Base-by-base conservation (phyloP, 2,113 vertebrate species). In the Myotis brandtii region DNA sequence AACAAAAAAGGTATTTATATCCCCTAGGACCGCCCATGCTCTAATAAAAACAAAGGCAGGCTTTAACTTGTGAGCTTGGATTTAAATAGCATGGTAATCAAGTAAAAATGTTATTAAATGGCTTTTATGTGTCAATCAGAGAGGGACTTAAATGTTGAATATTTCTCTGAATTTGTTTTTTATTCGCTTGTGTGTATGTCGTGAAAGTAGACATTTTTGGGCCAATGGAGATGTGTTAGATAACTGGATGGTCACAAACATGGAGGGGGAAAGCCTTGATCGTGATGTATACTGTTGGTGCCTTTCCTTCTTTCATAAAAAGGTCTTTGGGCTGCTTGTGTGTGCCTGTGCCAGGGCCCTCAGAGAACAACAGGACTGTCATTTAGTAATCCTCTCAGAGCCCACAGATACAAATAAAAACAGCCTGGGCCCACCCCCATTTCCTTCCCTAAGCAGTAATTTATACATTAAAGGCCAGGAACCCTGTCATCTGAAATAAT, bases 161-260 rank as follows among this genome's bases (percentile, higher is more conserved):
- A 91, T 43, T 70, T 48, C 56, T 97, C 89, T 80, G 46, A 96
- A 20, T 40, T 97, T 98, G 69, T 93, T 0, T 77, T 79, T 91
- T 50, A 92, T 93, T 92, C n/a, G 67, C 81, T 92, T 97, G 50
- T 89, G 54, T 0, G 0, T 75, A 81, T 97, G 76, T 84, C 90
- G 97, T 97, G 91, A 88, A 97, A 97, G 95, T 76, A 73, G 43
- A 81, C 73, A 62, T 89, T 75, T 82, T 27, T 16, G 73, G 76
- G 23, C 62, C 80, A 85, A 92, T 89, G 43, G 95, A 89, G 27
- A 62, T 34, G 32, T 32, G 40, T 27, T 18, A 23, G 86, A 82
- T 70, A 93, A 84, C 66, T 76, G 34, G 64, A 59, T 54, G 77
- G 37, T 46, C 72, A 72, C 56, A 75, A 0, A 76, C 48, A 56